A percentile compares a stretch with the other conserved stretches of the same genome.
Conservation (phyloP, 1,140 invertebrate genomes). For the Meloidogyne floridensis region DNA sequence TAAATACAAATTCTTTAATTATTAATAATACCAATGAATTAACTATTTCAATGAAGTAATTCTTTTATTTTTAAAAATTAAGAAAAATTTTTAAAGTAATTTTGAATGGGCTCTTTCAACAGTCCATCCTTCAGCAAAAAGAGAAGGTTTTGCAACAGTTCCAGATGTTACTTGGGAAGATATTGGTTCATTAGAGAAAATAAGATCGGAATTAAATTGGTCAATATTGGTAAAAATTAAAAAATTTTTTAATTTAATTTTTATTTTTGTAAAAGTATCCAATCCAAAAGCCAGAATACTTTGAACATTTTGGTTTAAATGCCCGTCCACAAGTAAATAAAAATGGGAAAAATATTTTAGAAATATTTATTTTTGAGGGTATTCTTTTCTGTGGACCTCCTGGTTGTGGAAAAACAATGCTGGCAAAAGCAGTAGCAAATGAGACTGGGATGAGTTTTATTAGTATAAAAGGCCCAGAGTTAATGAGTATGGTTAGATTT, state of each 20-base stretch:
- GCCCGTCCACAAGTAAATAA: slow-evolving; percentile 75
- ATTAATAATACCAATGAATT: slow-evolving; percentile 12
- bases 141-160: slow-evolving; percentile 95
- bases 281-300: slow-evolving; percentile 81
- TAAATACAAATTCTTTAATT: not conserved
- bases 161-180: slow-evolving; percentile 96
- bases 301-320: slow-evolving; percentile 77
- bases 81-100: slow-evolving; percentile 30
- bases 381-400: slow-evolving; percentile 90
- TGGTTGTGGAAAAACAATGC: slow-evolving; percentile 67
- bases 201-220: slow-evolving; percentile 84
- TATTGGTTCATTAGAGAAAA: slow-evolving; percentile 84
- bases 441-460: slow-evolving; percentile 95
- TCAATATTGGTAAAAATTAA: slow-evolving; percentile 77
- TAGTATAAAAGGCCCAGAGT: slow-evolving; percentile 91
- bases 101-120: slow-evolving; percentile 75
- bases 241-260: not conserved
- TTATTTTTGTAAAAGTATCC: slow-evolving; percentile 73
- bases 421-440: slow-evolving; percentile 81
- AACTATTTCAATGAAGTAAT: slow-evolving; percentile 30
- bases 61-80: not conserved
- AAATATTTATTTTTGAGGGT: not conserved
- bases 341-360: not conserved
- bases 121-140: slow-evolving; percentile 87
- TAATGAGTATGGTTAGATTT: slow-evolving; percentile 82